These are phyloP conservation scores for Tricholauxania praeusta DNA, from an alignment of 2,888 invertebrate genomes.

Conservation along the genomic window DNA sequence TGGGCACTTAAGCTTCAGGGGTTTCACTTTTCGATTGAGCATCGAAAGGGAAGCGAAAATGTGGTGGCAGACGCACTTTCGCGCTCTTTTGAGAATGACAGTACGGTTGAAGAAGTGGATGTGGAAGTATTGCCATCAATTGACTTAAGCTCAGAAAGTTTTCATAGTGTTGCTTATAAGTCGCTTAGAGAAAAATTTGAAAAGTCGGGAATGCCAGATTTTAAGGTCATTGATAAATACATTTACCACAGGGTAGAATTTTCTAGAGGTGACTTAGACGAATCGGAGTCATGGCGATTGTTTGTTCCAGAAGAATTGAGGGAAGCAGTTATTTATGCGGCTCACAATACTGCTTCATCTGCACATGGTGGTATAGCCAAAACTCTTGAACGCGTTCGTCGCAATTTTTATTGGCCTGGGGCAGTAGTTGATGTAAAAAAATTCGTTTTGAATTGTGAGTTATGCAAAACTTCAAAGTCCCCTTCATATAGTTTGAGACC, in stretches of 20 bases:
- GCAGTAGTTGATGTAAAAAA: not conserved
- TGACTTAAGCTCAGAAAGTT: not conserved
- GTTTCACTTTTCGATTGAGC: not conserved
- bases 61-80: slow-evolving; percentile 16
- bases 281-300: slow-evolving; percentile 14
- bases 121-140: not conserved
- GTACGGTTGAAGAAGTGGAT: not conserved
- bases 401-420: slow-evolving; percentile 11
- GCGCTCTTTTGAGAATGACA: not conserved
- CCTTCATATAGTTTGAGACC: not conserved
- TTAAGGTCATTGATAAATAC: slow-evolving; percentile 5
- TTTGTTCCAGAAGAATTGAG: not conserved
- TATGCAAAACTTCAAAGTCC: slow-evolving; percentile 12
- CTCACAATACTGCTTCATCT: slow-evolving; percentile 5
- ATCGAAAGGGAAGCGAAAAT: slow-evolving; percentile 16
- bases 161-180: not conserved
- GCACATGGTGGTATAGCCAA: slow-evolving; percentile 16
- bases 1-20: slow-evolving; percentile 17
- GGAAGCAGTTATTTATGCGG: not conserved
- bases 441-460: slow-evolving; percentile 15
- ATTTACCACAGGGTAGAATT: slow-evolving; percentile 17
- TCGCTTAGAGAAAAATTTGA: not conserved
- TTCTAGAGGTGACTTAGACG: not conserved
- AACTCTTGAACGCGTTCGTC: slow-evolving; percentile 10
- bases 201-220: not conserved